Evolutionary conservation across 2,888 invertebrate species (phyloP).

Genomic region (Corythucha ciliata): DNA sequence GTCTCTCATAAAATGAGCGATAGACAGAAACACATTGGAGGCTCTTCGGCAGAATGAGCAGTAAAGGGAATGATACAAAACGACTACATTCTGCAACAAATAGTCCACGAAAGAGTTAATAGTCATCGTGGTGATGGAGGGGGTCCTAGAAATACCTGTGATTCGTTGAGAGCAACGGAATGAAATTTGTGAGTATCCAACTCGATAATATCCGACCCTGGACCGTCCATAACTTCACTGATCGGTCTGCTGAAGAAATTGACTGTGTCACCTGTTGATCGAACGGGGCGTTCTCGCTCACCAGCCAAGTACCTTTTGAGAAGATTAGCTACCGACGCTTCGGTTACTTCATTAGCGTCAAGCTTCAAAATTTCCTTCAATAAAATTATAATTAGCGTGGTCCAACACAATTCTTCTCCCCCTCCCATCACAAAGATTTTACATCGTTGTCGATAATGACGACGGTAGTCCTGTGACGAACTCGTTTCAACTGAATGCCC

Average conservation of each 20-base stretch:
- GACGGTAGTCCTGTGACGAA: slow-evolving; percentile 54
- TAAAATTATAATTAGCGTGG: neutral
- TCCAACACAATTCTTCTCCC: too few species aligned
- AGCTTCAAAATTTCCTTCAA: slow-evolving; percentile 23
- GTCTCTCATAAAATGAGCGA: slow-evolving; percentile 52
- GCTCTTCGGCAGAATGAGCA: slow-evolving; percentile 66
- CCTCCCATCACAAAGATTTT: too few species aligned
- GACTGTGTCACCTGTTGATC: slow-evolving; percentile 19
- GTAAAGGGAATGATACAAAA: slow-evolving; percentile 67
- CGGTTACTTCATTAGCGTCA: slow-evolving; percentile 23
- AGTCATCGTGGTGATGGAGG: too few species aligned
- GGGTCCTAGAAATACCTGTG: too few species aligned
- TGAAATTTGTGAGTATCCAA: slow-evolving; percentile 31
- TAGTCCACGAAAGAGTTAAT: too few species aligned
- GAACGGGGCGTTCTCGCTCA: slow-evolving; percentile 27
- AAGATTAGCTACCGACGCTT: slow-evolving; percentile 29
- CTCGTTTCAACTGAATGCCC: slow-evolving; percentile 56
- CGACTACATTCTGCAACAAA: slow-evolving; percentile 58
- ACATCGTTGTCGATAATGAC: slow-evolving; percentile 65
- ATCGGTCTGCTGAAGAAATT: slow-evolving; percentile 20
- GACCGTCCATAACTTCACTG: slow-evolving; percentile 12
- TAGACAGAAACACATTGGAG: slow-evolving; percentile 57
- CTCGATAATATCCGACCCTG: slow-evolving; percentile 15
- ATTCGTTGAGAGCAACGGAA: slow-evolving; percentile 29
- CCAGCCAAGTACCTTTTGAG: slow-evolving; percentile 31